Evolutionary conservation across 2,797 vertebrate genomes (phyloP).

Genomic region (Heliangelus exortis): DNA sequence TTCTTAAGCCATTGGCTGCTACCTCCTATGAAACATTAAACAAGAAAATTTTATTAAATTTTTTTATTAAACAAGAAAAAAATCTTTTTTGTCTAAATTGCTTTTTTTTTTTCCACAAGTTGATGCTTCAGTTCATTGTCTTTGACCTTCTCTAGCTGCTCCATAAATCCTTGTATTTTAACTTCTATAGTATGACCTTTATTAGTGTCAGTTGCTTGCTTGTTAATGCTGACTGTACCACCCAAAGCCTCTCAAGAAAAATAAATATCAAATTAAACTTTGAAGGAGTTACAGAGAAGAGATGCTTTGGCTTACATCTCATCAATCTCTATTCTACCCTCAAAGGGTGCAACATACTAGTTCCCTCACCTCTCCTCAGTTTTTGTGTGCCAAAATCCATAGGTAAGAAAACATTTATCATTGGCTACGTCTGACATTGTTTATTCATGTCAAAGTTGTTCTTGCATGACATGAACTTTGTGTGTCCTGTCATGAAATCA

Average conservation of each 20-base stretch:
- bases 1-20: background rate
- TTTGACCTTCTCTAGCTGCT: slow-evolving; percentile 34
- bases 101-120: background rate
- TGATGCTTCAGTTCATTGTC: background rate
- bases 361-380: background rate
- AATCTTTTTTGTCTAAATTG: background rate
- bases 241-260: background rate
- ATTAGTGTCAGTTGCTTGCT: background rate
- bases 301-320: background rate
- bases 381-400: background rate
- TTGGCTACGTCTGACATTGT: background rate
- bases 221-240: background rate
- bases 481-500: background rate
- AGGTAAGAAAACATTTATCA: background rate
- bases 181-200: slow-evolving; percentile 43
- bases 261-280: background rate
- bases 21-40: background rate
- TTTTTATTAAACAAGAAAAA: background rate
- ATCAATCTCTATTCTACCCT: background rate
- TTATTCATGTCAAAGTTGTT: slow-evolving; percentile 17
- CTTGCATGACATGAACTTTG: background rate
- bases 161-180: slow-evolving; percentile 17
- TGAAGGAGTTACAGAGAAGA: background rate
- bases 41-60: no score
- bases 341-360: background rate